Conservation (phyloP, 2,113 vertebrate genomes). For the Pollimyrus isidori region DNA sequence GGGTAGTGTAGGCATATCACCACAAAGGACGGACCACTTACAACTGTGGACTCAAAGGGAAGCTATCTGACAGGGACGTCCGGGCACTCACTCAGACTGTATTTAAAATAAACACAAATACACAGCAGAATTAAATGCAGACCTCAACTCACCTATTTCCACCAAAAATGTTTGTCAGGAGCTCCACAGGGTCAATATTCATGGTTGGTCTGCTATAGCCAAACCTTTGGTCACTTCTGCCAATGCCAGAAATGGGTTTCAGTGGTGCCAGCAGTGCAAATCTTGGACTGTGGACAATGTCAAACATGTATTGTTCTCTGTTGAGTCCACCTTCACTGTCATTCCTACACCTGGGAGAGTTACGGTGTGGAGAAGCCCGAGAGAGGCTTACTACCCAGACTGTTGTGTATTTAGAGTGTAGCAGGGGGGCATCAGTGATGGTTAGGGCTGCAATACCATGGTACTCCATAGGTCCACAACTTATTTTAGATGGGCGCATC, state of each 20-base stretch:
- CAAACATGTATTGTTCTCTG: neutral
- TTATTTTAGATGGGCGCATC: neutral
- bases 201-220: neutral
- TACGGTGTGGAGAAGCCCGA: neutral
- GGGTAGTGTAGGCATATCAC: neutral
- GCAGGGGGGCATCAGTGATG: neutral
- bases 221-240: neutral
- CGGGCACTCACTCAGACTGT: too few species aligned
- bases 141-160: neutral
- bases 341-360: neutral
- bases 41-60: neutral
- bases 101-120: neutral
- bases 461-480: neutral
- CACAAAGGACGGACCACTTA: neutral
- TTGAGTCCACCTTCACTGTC: neutral
- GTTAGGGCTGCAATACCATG: neutral
- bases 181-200: neutral
- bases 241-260: neutral
- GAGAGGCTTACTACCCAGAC: neutral
- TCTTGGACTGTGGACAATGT: neutral
- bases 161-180: neutral
- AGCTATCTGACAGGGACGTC: neutral
- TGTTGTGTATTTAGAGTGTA: neutral
- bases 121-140: neutral
- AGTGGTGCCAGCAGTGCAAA: neutral